These are phyloP conservation scores for Cosmopolites sordidus DNA, from an alignment of 2,888 invertebrate species.

Conservation along the genomic window DNA sequence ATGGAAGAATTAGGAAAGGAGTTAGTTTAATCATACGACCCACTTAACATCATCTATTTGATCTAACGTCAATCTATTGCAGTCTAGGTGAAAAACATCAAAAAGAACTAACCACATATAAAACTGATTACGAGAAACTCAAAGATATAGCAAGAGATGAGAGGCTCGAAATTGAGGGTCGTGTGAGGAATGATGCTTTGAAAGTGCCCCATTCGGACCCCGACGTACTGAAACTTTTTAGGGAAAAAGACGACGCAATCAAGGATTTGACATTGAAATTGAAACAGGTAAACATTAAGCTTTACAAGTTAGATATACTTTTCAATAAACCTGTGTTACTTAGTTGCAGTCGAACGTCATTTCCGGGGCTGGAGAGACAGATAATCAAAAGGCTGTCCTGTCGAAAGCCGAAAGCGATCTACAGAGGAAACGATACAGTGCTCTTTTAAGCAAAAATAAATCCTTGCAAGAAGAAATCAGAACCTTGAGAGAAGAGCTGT, in stretches of 20 bases:
- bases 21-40: constrained; percentile 27
- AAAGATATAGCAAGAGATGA: constrained; percentile 32
- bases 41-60: neutral
- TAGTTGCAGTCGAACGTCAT: too few species aligned
- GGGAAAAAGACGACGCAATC: constrained; percentile 49
- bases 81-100: constrained; percentile 60
- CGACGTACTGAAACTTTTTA: constrained; percentile 43
- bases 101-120: constrained; percentile 60
- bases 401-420: constrained; percentile 45
- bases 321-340: too few species aligned
- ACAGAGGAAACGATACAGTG: constrained; percentile 51
- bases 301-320: too few species aligned
- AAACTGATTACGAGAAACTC: constrained; percentile 57
- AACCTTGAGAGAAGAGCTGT: constrained; percentile 46
- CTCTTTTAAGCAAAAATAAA: constrained; percentile 52
- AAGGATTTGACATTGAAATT: constrained; percentile 47
- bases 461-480: constrained; percentile 50
- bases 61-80: constrained; percentile 1
- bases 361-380: constrained; percentile 13
- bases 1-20: constrained; percentile 53
- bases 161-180: constrained; percentile 46
- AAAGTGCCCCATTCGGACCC: constrained; percentile 32
- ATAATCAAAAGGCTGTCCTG: constrained; percentile 40
- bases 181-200: neutral
- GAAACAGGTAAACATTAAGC: constrained; percentile 39